Conservation (phyloP, 2,888 invertebrate genomes). For the Parnassius glacialis region DNA sequence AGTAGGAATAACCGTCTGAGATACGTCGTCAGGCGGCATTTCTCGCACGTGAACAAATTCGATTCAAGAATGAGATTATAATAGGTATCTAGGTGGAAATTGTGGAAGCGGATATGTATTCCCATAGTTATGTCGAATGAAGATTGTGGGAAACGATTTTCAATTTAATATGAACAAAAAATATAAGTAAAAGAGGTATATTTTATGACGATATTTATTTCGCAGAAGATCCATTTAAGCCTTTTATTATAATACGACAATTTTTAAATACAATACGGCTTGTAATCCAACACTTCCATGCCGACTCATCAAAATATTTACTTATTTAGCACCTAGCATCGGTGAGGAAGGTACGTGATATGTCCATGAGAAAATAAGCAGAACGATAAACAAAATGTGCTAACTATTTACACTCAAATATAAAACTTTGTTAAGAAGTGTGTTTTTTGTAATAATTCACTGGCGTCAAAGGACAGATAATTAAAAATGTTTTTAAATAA, state of each 20-base stretch:
- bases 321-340: conserved; percentile 34
- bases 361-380: conserved; percentile 46
- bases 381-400: conserved; percentile 28
- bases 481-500: too few relatives aligned
- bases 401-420: not conserved
- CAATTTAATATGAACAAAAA: conserved; percentile 14
- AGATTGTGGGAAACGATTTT: conserved; percentile 33
- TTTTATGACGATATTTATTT: not conserved
- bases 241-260: not conserved
- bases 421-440: not conserved
- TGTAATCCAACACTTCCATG: conserved; percentile 29
- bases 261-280: not conserved
- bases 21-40: conserved; percentile 60
- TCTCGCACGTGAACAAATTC: conserved; percentile 70
- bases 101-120: conserved; percentile 39
- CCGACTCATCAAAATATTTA: conserved; percentile 38
- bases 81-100: conserved; percentile 52
- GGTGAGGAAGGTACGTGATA: conserved; percentile 29
- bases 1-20: conserved; percentile 39
- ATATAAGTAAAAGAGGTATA: not conserved
- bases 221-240: not conserved
- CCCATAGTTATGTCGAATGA: conserved; percentile 28
- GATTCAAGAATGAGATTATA: conserved; percentile 66
- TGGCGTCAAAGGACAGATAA: too few relatives aligned
- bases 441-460: not conserved